phyloP scores from a whole-genome alignment of 2,888 invertebrate species.

The Nemotelus nigrinus region DNA sequence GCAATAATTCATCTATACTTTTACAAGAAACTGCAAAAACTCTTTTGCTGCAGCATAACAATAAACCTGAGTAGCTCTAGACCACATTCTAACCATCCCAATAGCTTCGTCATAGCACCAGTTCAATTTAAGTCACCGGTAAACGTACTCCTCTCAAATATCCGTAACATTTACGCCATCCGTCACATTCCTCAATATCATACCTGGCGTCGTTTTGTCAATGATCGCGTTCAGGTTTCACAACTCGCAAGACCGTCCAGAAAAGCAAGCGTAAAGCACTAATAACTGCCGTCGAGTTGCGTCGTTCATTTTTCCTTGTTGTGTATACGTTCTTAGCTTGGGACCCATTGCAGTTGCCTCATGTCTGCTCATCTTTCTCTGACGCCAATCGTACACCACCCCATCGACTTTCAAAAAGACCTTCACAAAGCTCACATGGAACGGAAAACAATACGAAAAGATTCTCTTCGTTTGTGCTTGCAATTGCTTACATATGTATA shows the following conservation, averaged over 20 bases:
- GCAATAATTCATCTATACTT: too few species aligned
- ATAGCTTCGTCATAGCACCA: too few species aligned
- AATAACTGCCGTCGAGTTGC: too few species aligned
- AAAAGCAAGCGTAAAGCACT: not conserved
- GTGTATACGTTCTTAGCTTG: not conserved
- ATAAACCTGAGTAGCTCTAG: too few species aligned
- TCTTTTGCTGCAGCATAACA: too few species aligned
- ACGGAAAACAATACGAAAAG: not conserved
- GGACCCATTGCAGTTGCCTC: not conserved
- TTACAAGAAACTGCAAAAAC: too few species aligned
- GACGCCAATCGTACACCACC: not conserved
- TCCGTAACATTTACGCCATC: too few species aligned
- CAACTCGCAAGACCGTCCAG: not conserved
- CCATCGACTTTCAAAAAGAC: not conserved
- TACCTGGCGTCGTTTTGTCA: slow-evolving; percentile 3
- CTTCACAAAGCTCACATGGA: not conserved
- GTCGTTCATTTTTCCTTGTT: too few species aligned
- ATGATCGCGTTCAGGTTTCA: not conserved
- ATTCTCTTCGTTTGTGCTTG: not conserved
- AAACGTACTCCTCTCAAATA: too few species aligned
- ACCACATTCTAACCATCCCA: too few species aligned
- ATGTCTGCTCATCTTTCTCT: slow-evolving; percentile 9
- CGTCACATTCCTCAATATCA: too few species aligned
- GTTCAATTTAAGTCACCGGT: too few species aligned
- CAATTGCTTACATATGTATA: slow-evolving; percentile 3